phyloP scores from a whole-genome alignment of 2,113 vertebrate genomes.

The Chamaea fasciata region DNA sequence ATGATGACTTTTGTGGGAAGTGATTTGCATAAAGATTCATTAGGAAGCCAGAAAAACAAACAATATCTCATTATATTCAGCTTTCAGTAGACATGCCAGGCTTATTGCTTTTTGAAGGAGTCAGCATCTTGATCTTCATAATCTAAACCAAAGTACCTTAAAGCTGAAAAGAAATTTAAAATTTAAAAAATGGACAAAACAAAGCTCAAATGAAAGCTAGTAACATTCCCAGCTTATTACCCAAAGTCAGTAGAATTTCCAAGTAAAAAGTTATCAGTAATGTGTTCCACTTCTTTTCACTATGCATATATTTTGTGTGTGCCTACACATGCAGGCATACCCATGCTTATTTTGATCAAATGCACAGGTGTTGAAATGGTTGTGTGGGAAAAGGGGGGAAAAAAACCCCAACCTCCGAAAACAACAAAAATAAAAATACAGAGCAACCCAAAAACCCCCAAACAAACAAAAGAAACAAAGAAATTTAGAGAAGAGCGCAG shows the following conservation, averaged over 20 bases:
- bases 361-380: background rate
- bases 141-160: background rate
- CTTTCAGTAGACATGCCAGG: background rate
- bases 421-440: background rate
- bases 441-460: background rate
- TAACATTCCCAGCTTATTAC: background rate
- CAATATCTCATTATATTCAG: background rate
- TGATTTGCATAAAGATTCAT: slow-evolving; percentile 21
- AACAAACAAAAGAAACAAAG: background rate
- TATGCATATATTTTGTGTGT: background rate
- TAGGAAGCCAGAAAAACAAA: background rate
- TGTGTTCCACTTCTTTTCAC: background rate
- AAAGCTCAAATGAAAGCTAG: background rate
- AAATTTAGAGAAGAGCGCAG: background rate
- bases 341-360: background rate
- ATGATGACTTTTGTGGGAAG: background rate
- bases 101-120: background rate
- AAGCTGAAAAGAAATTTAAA: background rate
- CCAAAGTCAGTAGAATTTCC: background rate
- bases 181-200: background rate
- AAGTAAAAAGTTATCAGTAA: background rate
- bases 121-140: background rate
- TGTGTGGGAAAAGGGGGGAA: fast-evolving
- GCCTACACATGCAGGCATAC: background rate
- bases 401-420: fast-evolving